Evolutionary conservation across 2,888 invertebrate genomes (phyloP), one percentile per base, ranked within the genome.

Genomic region (Ptilodon capucinus): DNA sequence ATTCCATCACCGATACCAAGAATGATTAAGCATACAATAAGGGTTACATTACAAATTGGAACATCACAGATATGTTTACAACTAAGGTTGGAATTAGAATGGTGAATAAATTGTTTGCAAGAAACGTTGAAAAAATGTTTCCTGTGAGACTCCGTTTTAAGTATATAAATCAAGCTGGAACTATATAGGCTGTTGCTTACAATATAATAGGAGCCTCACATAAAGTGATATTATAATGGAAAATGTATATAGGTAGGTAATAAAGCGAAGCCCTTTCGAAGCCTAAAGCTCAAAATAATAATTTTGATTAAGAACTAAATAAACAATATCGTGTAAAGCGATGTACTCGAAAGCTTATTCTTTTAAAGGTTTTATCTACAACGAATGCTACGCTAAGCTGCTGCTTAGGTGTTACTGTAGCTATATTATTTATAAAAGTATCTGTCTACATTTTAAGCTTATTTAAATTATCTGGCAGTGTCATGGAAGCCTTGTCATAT

Each of bases 1-100:
- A 82, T 75, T 82, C 90, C 90, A 81, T 90, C 85, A 90, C 91
- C 91, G 88, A 83, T 79, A 89, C 89, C 90, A 90, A 90, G 88
- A 88, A 86, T 89, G 91, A 87, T 86, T 89, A 91, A 91, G 91
- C 91, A 90, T 78, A 79, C 72, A 76, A 79, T 83, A 79, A 71
- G 76, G 67, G 79, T 76, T n/a, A 84, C 72, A 80, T 87, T 86
- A 88, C 79, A 79, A 76, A 81, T 68, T 40, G 40, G 16, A 25
- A 25, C 25, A 25, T 25, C 39, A 49, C 47, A 57, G 30, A 64
- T 48, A 52, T 55, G 48, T 46, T 51, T 51, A 51, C 41, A 46
- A 53, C 48, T 65, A 64, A 57, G 47, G 55, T 57, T 52, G 43
- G 32, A 40, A 39, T 43, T 60, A 42, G 51, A 56, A 71, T 55